Evolutionary conservation across 1,140 invertebrate species (phyloP), one percentile per base, ranked within the genome.

Genomic region (Brachionus manjavacas): DNA sequence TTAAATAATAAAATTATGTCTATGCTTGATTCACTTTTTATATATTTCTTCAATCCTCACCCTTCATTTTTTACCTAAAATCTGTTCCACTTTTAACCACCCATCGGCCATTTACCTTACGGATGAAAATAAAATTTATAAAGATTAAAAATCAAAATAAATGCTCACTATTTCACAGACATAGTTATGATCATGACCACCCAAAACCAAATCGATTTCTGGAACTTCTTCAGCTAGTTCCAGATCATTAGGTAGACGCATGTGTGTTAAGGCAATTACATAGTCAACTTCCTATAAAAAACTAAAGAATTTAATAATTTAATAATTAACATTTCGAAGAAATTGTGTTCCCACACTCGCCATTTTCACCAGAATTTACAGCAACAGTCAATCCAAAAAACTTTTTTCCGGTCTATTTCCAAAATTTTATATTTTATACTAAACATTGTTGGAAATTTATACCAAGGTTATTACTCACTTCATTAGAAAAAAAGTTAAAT

Each of bases 261-360:
- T 96, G 87, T 96, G 95, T 0, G 95, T 96, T 43, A 96, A 88
- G 0, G 95, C 95, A 87, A 96, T 95, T 1, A 96, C 93, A 86
- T 94, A 92, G 88, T 96, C 94, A 81, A 60, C 35, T 43, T 35
- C 20, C 79, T 60, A 8, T 46, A 12, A 64, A 41, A 52, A 20
- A 52, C 41, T 31, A 35, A 25, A 9, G 16, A 3, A 31, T 20
- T 80, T 49, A 25, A 55, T n/a, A n/a, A n/a, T n/a, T n/a, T n/a
- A n/a, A n/a, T n/a, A n/a, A n/a, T n/a, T n/a, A n/a, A n/a, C n/a
- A n/a, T n/a, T n/a, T n/a, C n/a, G n/a, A n/a, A n/a, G n/a, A n/a
- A n/a, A n/a, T n/a, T n/a, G n/a, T n/a, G n/a, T n/a, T n/a, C n/a
- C n/a, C n/a, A n/a, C n/a, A n/a, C n/a, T n/a, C n/a, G n/a, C n/a